These are phyloP conservation scores for Cinclus mexicanus DNA, from an alignment of 2,113 vertebrate species.

Conservation along the genomic window DNA sequence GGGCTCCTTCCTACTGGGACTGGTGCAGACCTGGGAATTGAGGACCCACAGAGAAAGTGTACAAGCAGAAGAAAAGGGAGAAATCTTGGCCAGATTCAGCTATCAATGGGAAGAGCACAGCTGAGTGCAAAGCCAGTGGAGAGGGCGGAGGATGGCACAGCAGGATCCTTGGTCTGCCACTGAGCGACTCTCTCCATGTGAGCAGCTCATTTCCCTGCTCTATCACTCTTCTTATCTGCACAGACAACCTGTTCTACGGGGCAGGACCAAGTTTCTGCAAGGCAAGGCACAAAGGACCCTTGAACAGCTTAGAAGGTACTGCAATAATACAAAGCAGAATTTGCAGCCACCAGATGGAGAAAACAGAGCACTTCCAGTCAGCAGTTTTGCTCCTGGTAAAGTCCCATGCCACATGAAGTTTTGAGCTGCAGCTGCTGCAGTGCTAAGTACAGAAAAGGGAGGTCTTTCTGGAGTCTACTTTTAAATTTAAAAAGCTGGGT, in stretches of 20 bases:
- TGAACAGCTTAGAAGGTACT: not conserved
- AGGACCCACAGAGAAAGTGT: not conserved
- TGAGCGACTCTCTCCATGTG: not conserved
- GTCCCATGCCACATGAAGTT: not conserved
- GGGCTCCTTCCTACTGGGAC: not conserved
- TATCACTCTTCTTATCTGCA: not conserved
- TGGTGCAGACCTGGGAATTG: not conserved
- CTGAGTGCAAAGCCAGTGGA: not conserved
- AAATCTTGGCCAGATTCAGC: not conserved
- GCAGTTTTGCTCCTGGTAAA: not conserved
- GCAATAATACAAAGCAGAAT: not conserved
- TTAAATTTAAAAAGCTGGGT: slow-evolving; percentile 1
- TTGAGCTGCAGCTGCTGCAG: not conserved
- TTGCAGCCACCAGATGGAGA: not conserved
- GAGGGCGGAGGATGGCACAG: not conserved
- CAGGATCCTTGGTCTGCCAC: not conserved
- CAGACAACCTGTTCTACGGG: not conserved
- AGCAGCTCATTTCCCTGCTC: not conserved
- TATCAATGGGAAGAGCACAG: not conserved
- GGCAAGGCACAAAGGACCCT: not conserved
- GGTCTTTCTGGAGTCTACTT: not conserved
- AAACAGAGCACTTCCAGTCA: not conserved
- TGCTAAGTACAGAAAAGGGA: not conserved
- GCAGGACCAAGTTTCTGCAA: not conserved
- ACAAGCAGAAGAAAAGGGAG: not conserved